Evolutionary conservation across 2,888 invertebrate species (phyloP), one percentile per base, ranked within the genome.

Genomic region (Caenorhabditis panamensis): DNA sequence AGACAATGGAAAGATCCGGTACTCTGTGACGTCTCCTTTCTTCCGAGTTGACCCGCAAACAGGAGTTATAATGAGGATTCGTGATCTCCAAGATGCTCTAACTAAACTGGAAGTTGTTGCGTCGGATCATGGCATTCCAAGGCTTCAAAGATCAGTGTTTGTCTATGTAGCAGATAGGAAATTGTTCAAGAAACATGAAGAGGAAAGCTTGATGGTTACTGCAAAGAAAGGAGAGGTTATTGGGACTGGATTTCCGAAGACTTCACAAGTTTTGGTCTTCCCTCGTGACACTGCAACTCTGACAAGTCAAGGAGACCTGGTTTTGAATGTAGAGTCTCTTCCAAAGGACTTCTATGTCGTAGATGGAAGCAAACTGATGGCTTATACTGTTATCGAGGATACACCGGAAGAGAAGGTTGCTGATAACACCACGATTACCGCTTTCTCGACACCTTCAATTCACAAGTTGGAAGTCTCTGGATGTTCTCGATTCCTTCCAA

Each of bases 61-160:
- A 20, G 66, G 78, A 53, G 53, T 37, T 0, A 26, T 75, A 3
- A 51, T 51, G 0, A 75, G 20, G 53, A 41, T 75, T 63, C 75
- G 75, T 53, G 61, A 51, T 49, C 75, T 75, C 66, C 66, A 58
- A 13, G 28, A 67, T 8, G 44, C 37, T 8, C 6, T 75, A n/a
- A 67, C 44, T 16, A 3, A 20, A 2, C 16, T 75, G 44, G 61
- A 75, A 31, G 75, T 67, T 13, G 44, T 36, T 1, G 75, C 75
- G 4, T 31, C 54, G 24, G 75, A 75, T 20, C 75, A 75, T 18
- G 75, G 75, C 26, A 26, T 66, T 1, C 75, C 75, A 66, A 59
- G 75, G 28, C 59, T 51, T 37, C 59, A 61, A n/a, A 37, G 20
- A 0, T 20, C 56, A 4, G 59, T 44, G 37, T 44, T 8, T 4